These are phyloP conservation scores for Delichon dasypus DNA, from an alignment of 2,797 vertebrate genomes.

Conservation along the genomic window DNA sequence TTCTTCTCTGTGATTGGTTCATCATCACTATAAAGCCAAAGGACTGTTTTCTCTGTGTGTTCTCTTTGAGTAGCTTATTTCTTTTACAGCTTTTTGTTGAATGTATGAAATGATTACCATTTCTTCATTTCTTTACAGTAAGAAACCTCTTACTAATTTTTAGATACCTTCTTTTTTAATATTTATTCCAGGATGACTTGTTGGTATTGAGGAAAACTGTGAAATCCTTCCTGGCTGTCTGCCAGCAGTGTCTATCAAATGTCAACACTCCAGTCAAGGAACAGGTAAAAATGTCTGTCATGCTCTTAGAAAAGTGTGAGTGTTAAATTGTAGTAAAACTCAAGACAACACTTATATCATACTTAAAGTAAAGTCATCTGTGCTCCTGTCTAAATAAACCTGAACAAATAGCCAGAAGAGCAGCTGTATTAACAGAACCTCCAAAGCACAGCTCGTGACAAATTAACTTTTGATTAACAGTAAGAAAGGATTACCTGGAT, in stretches of 20 bases:
- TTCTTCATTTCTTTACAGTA: neutral
- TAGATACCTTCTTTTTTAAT: slow-evolving; percentile 2
- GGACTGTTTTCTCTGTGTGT: neutral
- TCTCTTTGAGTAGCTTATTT: neutral
- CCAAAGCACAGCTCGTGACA: neutral
- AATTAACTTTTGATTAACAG: neutral
- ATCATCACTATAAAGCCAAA: neutral
- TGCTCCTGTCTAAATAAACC: neutral
- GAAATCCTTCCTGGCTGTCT: slow-evolving; percentile 97
- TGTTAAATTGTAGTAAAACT: neutral
- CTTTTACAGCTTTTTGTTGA: neutral
- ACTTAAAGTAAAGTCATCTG: neutral
- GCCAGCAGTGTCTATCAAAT: slow-evolving; percentile 98
- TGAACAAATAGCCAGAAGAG: neutral
- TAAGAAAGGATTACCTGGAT: neutral
- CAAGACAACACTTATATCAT: neutral
- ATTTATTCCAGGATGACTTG: slow-evolving; percentile 88
- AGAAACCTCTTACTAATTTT: neutral
- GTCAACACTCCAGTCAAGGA: slow-evolving; percentile 98
- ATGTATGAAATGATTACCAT: neutral
- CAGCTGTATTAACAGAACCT: neutral
- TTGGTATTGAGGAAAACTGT: slow-evolving; percentile 94
- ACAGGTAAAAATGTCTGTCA: slow-evolving; percentile 82
- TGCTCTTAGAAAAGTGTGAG: neutral
- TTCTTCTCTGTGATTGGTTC: neutral